Evolutionary conservation across 2,888 invertebrate genomes (phyloP).

Genomic region (Drosophila anomalipes): DNA sequence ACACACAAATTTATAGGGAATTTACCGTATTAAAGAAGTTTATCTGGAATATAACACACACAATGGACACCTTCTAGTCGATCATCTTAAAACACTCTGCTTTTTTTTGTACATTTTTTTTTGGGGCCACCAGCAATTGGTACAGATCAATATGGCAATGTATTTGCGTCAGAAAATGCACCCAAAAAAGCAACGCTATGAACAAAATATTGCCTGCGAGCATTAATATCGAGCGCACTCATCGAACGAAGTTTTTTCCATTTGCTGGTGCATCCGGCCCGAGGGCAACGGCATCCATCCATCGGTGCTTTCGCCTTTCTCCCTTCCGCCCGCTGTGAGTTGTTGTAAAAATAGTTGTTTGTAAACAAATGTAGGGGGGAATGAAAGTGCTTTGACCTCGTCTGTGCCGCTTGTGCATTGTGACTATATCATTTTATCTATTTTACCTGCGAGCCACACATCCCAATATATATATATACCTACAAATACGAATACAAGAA

Average conservation of each 20-base stretch:
- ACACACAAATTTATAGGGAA: no score
- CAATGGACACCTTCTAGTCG: neutral
- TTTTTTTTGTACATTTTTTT: neutral
- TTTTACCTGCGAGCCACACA: slow-evolving; percentile 37
- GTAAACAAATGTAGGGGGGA: slow-evolving; percentile 48
- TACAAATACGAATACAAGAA: neutral
- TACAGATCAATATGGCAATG: slow-evolving; percentile 20
- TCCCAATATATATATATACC: slow-evolving; percentile 3
- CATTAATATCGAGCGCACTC: slow-evolving; percentile 29
- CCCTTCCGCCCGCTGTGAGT: slow-evolving; percentile 20
- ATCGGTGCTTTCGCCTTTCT: slow-evolving; percentile 26
- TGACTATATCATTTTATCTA: slow-evolving; percentile 26
- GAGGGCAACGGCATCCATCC: slow-evolving; percentile 57
- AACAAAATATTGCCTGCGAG: slow-evolving; percentile 19
- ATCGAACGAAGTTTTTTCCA: slow-evolving; percentile 31
- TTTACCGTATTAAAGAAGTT: neutral
- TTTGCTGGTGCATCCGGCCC: slow-evolving; percentile 40
- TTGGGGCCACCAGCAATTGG: neutral
- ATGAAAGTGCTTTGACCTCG: slow-evolving; percentile 66
- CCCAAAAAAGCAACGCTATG: slow-evolving; percentile 1
- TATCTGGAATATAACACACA: neutral
- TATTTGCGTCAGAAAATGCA: slow-evolving; percentile 40
- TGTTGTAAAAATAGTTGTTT: slow-evolving; percentile 51
- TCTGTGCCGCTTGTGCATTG: slow-evolving; percentile 26
- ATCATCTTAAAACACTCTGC: neutral